Evolutionary conservation across 2,113 vertebrate genomes (phyloP).

Genomic region (Antennarius striatus): DNA sequence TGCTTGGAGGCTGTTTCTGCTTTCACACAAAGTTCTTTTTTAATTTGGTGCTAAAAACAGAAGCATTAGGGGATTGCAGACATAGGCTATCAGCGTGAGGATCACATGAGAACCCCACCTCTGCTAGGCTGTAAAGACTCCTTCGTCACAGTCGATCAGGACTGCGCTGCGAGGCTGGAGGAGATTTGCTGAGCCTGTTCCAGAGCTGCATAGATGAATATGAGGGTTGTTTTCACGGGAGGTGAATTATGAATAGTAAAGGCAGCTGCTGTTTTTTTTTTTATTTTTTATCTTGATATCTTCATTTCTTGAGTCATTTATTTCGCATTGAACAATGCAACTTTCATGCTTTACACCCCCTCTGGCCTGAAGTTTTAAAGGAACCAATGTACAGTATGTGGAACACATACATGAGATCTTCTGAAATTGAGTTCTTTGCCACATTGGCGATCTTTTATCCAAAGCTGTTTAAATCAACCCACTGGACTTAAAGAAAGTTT

Average conservation of each 20-base stretch:
- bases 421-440: constrained; percentile 18
- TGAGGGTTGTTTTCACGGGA: constrained; percentile 13
- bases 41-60: constrained; percentile 47
- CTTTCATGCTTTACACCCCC: too few relatives aligned
- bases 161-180: constrained; percentile 5
- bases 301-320: neutral
- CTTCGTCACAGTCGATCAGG: constrained; percentile 34
- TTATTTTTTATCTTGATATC: neutral
- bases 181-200: constrained; percentile 14
- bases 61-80: constrained; percentile 29
- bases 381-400: constrained; percentile 1
- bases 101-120: constrained; percentile 25
- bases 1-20: constrained; percentile 32
- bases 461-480: too few relatives aligned
- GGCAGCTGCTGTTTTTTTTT: constrained; percentile 4
- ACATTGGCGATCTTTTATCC: neutral
- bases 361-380: too few relatives aligned
- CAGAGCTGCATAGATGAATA: constrained; percentile 29
- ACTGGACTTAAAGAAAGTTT: too few relatives aligned
- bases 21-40: constrained; percentile 34
- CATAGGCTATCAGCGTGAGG: constrained; percentile 30
- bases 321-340: neutral
- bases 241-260: constrained; percentile 19
- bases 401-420: constrained; percentile 11
- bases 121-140: constrained; percentile 8